These are phyloP conservation scores for Hafferia zeledoni DNA, from an alignment of 2,797 vertebrate species.

Conservation along the genomic window DNA sequence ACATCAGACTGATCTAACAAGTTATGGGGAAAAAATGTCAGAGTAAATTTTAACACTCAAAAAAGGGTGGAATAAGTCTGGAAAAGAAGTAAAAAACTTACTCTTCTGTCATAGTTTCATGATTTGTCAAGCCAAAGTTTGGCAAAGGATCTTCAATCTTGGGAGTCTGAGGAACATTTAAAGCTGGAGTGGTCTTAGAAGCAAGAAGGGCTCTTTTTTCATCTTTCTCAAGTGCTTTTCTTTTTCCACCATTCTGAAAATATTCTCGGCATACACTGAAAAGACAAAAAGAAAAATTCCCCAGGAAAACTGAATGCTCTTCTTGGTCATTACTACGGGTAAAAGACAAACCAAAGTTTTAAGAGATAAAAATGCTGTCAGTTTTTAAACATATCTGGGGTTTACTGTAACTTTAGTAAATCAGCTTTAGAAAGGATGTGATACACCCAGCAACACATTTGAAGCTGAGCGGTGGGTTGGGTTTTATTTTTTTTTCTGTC, in stretches of 20 bases:
- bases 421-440: background rate
- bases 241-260: constrained; percentile 94
- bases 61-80: fast-evolving
- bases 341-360: background rate
- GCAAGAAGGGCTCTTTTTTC: constrained; percentile 86
- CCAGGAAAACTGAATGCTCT: background rate
- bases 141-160: constrained; percentile 74
- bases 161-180: constrained; percentile 71
- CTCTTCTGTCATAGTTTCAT: constrained; percentile 75
- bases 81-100: constrained; percentile 70
- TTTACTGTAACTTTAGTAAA: background rate
- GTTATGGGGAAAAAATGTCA: background rate
- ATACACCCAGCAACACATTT: background rate
- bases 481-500: background rate
- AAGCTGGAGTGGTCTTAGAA: constrained; percentile 76
- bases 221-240: constrained; percentile 94
- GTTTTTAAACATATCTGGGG: background rate
- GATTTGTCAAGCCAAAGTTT: constrained; percentile 70
- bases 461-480: fast-evolving
- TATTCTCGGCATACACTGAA: constrained; percentile 95
- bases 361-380: background rate
- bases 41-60: background rate
- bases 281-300: constrained; percentile 17
- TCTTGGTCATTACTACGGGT: background rate
- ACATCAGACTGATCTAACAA: background rate